Evolutionary conservation across 2,113 vertebrate genomes (phyloP), one percentile per base, ranked within the genome.

Genomic region (Ardeotis arabs): DNA sequence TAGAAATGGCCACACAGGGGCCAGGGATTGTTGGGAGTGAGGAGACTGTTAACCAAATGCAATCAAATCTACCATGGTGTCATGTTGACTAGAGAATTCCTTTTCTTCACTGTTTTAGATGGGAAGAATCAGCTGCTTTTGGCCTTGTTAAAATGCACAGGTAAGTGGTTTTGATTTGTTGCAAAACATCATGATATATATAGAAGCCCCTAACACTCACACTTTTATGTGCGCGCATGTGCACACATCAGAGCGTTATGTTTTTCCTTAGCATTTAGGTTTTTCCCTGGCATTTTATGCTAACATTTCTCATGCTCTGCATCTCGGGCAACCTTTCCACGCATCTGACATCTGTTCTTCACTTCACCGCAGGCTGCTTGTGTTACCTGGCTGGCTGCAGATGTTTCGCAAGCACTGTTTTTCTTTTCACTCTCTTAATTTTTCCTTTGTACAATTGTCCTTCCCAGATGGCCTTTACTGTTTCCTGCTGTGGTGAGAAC

Each of bases 91-190:
- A 49, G 5, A 80, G 7, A 15, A 14, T 74, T 87, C 55, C 76
- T 95, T 87, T 80, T 83, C 77, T 95, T 93, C 27, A 24, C 68
- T 88, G 15, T 97, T 97, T 41, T 97, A 99, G 99, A 99, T 96
- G 99, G 99, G 69, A 99, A 99, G 98, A 99, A 99, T 97, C 99
- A 99, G 95, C 98, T 99, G 31, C 98, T 99, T 77, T 97, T 99
- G 98, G 99, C 99, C 80, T 97, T 99, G 97, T 98, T 99, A 84
- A 99, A 99, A 93, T 99, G 99, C 97, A 99, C 99, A 98, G 99
- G 99, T 99, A 98, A 98, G 95, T 15, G 4, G 10, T 17, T 90
- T 82, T 84, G 20, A 47, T 73, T 73, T 84, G 35, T 68, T 76
- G 31, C n/a, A 41, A 53, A 77, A 7, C 39, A 18, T 7, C 12